Evolutionary conservation across 2,888 invertebrate genomes (phyloP), one percentile per base, ranked within the genome.

Genomic region (Oscheius myriophilus): DNA sequence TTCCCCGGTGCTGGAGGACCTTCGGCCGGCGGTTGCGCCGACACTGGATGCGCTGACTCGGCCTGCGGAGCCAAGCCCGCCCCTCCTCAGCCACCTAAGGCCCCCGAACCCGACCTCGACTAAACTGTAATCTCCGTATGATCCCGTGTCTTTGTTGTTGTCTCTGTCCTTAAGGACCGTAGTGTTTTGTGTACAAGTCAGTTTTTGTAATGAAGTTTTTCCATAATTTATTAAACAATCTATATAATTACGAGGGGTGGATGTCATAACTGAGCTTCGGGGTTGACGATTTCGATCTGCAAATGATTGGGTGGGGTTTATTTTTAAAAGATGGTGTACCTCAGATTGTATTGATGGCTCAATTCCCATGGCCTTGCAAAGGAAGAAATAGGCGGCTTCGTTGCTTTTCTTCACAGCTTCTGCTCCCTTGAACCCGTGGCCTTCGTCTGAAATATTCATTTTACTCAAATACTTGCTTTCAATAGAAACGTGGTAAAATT

Each of bases 321-420:
- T n/a, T n/a, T 46, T 46, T 6, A 46, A 16, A 11, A 46, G 16
- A 18, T 21, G 21, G 14, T 18, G 16, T 33, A 57, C 55, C 25
- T 65, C 52, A 6, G 71, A 67, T 1, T 52, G 41, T 16, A 71
- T 49, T 2, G 73, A 70, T 12, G 81, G 80, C 39, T 73, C 69
- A 45, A 82, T 80, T 52, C 79, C 80, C 16, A 84, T 62, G 7
- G 79, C 72, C 49, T 73, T 78, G 70, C 76, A 78, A 39, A 85
- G 86, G 84, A 88, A 88, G 72, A 86, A 87, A 70, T 87, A 87
- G 62, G 87, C 87, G 41, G 87, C 87, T 76, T 88, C 88, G n/a
- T 87, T 76, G 18, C 87, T 83, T 41, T 76, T 80, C 70, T 86
- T 84, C 43, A 88, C 87, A 62, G 88, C 87, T 66, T 87, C 86